Evolutionary conservation across 2,888 invertebrate species (phyloP).

Genomic region (Pterobdella sp.): DNA sequence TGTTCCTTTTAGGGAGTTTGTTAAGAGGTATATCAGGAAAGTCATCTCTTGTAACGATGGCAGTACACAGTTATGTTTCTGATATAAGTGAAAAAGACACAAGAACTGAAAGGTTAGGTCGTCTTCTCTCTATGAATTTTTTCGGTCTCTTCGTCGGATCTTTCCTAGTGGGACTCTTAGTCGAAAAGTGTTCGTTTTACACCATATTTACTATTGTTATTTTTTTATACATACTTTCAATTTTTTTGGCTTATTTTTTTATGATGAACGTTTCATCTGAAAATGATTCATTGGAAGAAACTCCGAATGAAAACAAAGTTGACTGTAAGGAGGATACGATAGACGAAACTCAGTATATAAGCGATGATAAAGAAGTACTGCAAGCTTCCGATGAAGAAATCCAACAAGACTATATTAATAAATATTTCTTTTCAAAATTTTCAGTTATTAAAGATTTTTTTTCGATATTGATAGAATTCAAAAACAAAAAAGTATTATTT

Average conservation of each 20-base stretch:
- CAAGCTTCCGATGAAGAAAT: background rate
- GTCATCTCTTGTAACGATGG: slow-evolving; percentile 51
- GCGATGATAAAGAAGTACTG: background rate
- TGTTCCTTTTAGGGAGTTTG: slow-evolving; percentile 45
- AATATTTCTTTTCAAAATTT: background rate
- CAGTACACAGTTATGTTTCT: slow-evolving; percentile 49
- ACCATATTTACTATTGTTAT: slow-evolving; percentile 42
- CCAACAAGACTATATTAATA: background rate
- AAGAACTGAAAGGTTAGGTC: slow-evolving; percentile 44
- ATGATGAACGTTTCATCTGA: slow-evolving; percentile 35
- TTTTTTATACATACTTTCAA: slow-evolving; percentile 42
- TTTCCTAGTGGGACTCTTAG: slow-evolving; percentile 42
- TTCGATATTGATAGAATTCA: background rate
- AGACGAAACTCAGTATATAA: background rate
- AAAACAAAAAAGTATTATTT: slow-evolving; percentile 37
- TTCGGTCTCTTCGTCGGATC: slow-evolving; percentile 48
- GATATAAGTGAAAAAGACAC: slow-evolving; percentile 45
- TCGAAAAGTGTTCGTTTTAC: slow-evolving; percentile 41
- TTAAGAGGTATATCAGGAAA: slow-evolving; percentile 49
- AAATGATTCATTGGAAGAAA: slow-evolving; percentile 39
- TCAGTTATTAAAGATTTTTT: slow-evolving; percentile 5
- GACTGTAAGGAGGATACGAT: background rate
- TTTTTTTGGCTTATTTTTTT: slow-evolving; percentile 41
- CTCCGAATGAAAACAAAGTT: slow-evolving; percentile 18
- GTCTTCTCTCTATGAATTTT: slow-evolving; percentile 48